phyloP scores from a whole-genome alignment of 1,140 invertebrate genomes.

The Zaprionus camerounensis region DNA sequence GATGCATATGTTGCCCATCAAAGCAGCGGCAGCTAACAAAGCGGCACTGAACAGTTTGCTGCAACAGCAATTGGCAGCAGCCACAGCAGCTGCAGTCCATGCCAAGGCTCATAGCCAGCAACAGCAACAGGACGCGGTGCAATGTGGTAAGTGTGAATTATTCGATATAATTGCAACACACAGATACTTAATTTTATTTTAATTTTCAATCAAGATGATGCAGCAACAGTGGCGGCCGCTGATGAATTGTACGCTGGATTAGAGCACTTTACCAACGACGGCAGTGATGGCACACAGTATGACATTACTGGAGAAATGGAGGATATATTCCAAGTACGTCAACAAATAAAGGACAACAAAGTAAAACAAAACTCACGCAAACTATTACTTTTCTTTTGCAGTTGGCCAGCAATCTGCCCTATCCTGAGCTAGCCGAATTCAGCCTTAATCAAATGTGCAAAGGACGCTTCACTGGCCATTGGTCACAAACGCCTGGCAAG shows the following conservation, averaged over 20 bases:
- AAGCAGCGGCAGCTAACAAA: conserved; percentile 65
- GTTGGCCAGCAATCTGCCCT: conserved; percentile 76
- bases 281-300: conserved; percentile 56
- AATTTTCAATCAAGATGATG: conserved; percentile 45
- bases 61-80: conserved; percentile 67
- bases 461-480: conserved; percentile 73
- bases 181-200: background rate
- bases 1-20: conserved; percentile 75
- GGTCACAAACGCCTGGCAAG: conserved; percentile 68
- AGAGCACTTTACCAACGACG: conserved; percentile 64
- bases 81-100: conserved; percentile 66
- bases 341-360: background rate
- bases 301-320: conserved; percentile 79
- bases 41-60: conserved; percentile 60
- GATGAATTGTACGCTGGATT: conserved; percentile 64
- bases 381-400: conserved; percentile 7
- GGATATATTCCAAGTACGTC: conserved; percentile 77
- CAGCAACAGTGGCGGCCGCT: conserved; percentile 29
- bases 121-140: conserved; percentile 36
- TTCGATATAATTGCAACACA: background rate
- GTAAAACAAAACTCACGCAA: background rate
- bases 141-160: conserved; percentile 43
- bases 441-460: conserved; percentile 83
- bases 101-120: conserved; percentile 58
- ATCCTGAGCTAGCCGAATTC: conserved; percentile 76